A percentile compares a stretch with the other conserved stretches of the same genome.
Conservation (phyloP, 2,888 invertebrate genomes). For the Tinea semifulvella region DNA sequence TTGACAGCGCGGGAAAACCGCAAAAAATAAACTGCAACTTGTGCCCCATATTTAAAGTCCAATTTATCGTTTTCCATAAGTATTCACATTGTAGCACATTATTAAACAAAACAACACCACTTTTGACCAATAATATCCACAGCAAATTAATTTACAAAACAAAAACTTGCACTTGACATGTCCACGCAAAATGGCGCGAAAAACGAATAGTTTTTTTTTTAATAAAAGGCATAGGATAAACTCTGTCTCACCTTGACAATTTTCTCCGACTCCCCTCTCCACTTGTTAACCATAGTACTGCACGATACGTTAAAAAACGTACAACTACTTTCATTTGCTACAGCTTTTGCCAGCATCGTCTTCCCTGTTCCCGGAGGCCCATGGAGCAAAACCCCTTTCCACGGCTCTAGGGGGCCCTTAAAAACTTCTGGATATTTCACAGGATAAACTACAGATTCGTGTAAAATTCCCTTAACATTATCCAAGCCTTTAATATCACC, state of each 20-base stretch:
- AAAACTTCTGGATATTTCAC: slow-evolving; percentile 77
- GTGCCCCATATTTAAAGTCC: too few species aligned
- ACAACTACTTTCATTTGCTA: slow-evolving; percentile 81
- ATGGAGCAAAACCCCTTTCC: slow-evolving; percentile 79
- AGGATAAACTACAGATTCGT: slow-evolving; percentile 89
- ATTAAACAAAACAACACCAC: too few species aligned
- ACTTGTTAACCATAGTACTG: slow-evolving; percentile 91
- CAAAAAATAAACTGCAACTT: too few species aligned
- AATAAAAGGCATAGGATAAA: background rate
- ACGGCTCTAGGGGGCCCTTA: slow-evolving; percentile 75
- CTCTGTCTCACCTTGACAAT: slow-evolving; percentile 73
- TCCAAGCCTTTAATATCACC: slow-evolving; percentile 77
- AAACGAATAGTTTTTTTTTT: too few species aligned
- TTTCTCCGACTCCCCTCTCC: slow-evolving; percentile 96
- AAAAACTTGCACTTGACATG: too few species aligned
- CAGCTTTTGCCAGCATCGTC: slow-evolving; percentile 88
- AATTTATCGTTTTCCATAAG: too few species aligned
- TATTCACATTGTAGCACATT: too few species aligned
- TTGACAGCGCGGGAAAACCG: too few species aligned
- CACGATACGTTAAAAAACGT: slow-evolving; percentile 93
- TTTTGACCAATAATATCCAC: too few species aligned
- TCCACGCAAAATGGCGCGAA: too few species aligned
- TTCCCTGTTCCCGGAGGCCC: slow-evolving; percentile 83
- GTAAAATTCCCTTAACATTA: slow-evolving; percentile 77
- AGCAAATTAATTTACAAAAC: too few species aligned